Evolutionary conservation across 1,140 invertebrate species (phyloP), one percentile per base, ranked within the genome.

Genomic region (Euura lappo): DNA sequence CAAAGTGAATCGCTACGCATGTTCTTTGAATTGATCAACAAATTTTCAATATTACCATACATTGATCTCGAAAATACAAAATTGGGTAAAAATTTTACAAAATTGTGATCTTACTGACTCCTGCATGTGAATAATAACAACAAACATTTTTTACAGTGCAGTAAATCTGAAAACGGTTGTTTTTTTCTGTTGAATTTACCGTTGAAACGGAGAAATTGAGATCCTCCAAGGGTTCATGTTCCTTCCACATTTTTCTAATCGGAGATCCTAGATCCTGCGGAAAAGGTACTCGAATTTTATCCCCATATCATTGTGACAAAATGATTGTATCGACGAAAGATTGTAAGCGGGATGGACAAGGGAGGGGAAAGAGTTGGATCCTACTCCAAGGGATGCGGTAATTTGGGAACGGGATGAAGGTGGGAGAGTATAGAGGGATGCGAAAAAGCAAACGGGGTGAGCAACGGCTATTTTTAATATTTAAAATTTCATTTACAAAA

Each of bases 401-500:
- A 28, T 28, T 28, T 28, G 28, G 74, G 72, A 46, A 46, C 44
- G 64, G 44, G 45, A 72, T 65, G 45, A 67, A 45, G 46, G 44
- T 10, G 43, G 43, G 66, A 42, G 74, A 45, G 73, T 67, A 65
- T 65, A 42, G 73, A 45, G 67, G 51, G 44, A 44, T n/a, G 6
- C 44, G 45, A 11, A 68, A 68, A 68, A 45, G 69, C 42, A 60
- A 60, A 60, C 51, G 51, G 6, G 45, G 46, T 68, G 71, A 73
- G 70, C 75, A 74, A 72, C 74, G 77, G 78, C 80, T 84, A 84
- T 84, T 85, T 85, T 85, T 84, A 84, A 85, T 85, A 85, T 85
- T 85, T 85, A 85, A 85, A 85, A 85, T 85, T 85, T 85, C 84
- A 85, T 85, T 85, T 84, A 84, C 83, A 85, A 84, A 85, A 85